Percentiles rank a stretch among this genome's conserved stretches.
phyloP scores from a whole-genome alignment of 1,140 invertebrate genomes.

The Brachionus sp. region DNA sequence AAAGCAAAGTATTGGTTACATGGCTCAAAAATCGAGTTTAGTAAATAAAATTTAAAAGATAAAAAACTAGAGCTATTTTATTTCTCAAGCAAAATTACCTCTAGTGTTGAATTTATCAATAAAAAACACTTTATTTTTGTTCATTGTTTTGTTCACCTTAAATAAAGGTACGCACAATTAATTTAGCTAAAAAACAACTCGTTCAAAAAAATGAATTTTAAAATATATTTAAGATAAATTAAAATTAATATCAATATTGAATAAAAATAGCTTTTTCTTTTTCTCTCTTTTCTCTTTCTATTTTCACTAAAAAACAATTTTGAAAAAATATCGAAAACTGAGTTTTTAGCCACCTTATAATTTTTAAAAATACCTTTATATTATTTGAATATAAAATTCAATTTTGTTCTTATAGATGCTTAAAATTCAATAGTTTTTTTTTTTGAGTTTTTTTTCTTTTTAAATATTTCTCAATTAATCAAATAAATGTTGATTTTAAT shows the following conservation, averaged over 20 bases:
- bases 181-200: constrained; percentile 14
- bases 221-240: constrained; percentile 38
- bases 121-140: constrained; percentile 26
- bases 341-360: background rate
- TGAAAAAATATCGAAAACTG: background rate
- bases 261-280: background rate
- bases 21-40: background rate
- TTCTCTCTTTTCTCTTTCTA: background rate
- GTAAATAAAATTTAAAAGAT: constrained; percentile 21
- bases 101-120: background rate
- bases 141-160: constrained; percentile 23
- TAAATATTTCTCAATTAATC: background rate
- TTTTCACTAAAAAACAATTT: constrained; percentile 6
- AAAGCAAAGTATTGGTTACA: constrained; percentile 21
- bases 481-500: background rate
- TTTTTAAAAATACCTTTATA: background rate
- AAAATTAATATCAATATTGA: constrained; percentile 38
- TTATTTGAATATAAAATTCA: background rate
- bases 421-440: background rate
- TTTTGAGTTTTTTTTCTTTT: background rate
- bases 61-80: constrained; percentile 16
- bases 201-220: background rate
- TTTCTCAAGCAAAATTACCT: background rate
- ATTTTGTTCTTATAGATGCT: background rate
- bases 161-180: constrained; percentile 38